A percentile compares a stretch with the other conserved stretches of the same genome.
These are phyloP conservation scores for Masticophis lateralis DNA, from an alignment of 2,797 vertebrate species.

Conservation along the genomic window DNA sequence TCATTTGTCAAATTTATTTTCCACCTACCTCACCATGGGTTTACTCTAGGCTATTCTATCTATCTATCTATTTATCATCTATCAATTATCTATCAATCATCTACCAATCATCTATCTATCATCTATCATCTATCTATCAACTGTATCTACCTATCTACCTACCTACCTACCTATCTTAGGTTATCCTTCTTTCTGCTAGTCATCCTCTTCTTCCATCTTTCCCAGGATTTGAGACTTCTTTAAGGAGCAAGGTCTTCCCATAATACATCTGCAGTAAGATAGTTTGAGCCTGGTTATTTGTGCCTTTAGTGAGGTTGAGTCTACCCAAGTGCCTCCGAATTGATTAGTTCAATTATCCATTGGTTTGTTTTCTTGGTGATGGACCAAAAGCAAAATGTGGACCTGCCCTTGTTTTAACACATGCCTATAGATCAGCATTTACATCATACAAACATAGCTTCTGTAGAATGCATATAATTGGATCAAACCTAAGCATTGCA, in stretches of 20 bases:
- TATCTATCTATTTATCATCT: not conserved
- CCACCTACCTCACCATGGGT: not conserved
- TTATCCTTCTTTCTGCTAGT: not conserved
- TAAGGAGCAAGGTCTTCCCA: not conserved
- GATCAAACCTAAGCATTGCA: not conserved
- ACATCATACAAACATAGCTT: not conserved
- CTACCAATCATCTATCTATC: too few species aligned
- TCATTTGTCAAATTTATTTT: not conserved
- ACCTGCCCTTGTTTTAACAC: not conserved
- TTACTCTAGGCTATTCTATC: not conserved
- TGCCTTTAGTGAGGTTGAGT: not conserved
- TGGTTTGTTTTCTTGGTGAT: not conserved
- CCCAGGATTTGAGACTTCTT: not conserved
- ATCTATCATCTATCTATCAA: too few species aligned
- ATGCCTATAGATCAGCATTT: not conserved
- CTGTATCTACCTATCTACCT: too few species aligned
- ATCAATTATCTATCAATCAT: too few species aligned
- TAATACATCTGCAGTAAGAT: not conserved
- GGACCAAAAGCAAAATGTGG: not conserved
- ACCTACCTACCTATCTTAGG: not conserved
- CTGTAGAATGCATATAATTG: not conserved
- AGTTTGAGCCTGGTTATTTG: not conserved
- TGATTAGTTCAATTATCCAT: not conserved
- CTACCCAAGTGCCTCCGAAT: not conserved
- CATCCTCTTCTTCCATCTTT: not conserved